Base-by-base conservation (phyloP, 2,888 invertebrate genomes). In the Malachius bipustulatus region DNA sequence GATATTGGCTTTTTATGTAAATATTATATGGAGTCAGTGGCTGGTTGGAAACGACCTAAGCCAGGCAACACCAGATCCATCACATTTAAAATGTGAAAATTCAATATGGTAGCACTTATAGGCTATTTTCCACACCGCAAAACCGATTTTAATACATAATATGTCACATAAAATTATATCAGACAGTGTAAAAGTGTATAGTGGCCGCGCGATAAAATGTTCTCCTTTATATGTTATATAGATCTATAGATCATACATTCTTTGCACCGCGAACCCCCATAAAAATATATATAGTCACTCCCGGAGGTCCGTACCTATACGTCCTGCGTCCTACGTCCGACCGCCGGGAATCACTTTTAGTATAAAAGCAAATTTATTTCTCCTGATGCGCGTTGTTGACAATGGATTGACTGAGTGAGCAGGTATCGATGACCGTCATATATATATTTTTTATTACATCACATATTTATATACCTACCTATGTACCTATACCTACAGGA, bases 131-230 rank as follows among this genome's bases (percentile, higher is more conserved):
- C 62, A 55, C 58, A 51, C 56, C 57, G 60, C 57, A 59, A 58
- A 57, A 55, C 59, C 62, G 60, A 60, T 62, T 61, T 62, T 62
- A 63, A 63, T 63, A 61, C 58, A 56, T 59, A 61, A 58, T 60
- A 58, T 60, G 60, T 61, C 61, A 60, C 59, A 62, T 62, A 61
- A 63, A 60, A 62, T 60, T 59, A 60, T 55, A 57, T 58, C 58
- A 55, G 47, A 46, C 42, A 39, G 44, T 44, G 47, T 47, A 47
- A 51, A 44, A 46, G 37, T 46, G 47, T 48, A 50, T 52, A 46
- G 41, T 49, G 50, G 50, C 50, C 45, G 42, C 38, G 50, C 57
- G 58, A 58, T 59, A 58, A 59, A 59, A 53, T 52, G 48, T 50
- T 41, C 52, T 53, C 54, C 53, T 52, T 57, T 57, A 58, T 58